Percentiles rank a stretch among this genome's conserved stretches.
These are phyloP conservation scores for Cyprinus carpio DNA, from an alignment of 2,113 vertebrate genomes.

Conservation along the genomic window DNA sequence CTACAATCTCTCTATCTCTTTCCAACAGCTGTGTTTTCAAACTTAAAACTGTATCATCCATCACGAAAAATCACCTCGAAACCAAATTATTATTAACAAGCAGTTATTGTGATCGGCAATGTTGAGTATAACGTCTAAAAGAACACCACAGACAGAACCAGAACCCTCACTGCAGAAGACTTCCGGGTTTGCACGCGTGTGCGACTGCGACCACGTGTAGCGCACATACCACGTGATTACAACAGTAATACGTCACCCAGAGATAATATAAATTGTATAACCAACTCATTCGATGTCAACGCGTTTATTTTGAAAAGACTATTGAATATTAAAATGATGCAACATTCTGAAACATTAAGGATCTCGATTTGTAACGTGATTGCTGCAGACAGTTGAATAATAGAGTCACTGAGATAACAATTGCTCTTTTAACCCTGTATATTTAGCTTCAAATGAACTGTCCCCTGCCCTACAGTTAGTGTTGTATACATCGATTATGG, in stretches of 20 bases:
- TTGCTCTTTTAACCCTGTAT: background rate
- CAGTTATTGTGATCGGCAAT: background rate
- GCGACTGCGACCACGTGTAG: conserved; percentile 7
- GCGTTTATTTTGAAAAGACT: background rate
- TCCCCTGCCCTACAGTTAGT: background rate
- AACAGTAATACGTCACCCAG: background rate
- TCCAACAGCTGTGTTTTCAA: conserved; percentile 68
- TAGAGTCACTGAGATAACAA: background rate
- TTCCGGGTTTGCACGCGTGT: conserved; percentile 4
- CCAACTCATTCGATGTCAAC: background rate
- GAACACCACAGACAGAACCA: background rate
- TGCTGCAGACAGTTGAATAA: background rate
- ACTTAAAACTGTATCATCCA: conserved; percentile 63
- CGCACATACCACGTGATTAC: background rate
- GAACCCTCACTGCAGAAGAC: background rate
- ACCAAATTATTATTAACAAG: background rate
- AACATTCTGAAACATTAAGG: background rate
- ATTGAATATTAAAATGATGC: background rate
- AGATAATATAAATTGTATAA: background rate
- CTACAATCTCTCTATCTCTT: conserved; percentile 69
- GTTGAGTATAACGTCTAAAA: background rate
- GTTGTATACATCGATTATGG: background rate
- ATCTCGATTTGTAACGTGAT: background rate
- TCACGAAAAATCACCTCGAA: conserved; percentile 14
- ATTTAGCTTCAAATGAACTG: background rate